phyloP scores from a whole-genome alignment of 1,140 invertebrate species.

The Platorchestia sp. region DNA sequence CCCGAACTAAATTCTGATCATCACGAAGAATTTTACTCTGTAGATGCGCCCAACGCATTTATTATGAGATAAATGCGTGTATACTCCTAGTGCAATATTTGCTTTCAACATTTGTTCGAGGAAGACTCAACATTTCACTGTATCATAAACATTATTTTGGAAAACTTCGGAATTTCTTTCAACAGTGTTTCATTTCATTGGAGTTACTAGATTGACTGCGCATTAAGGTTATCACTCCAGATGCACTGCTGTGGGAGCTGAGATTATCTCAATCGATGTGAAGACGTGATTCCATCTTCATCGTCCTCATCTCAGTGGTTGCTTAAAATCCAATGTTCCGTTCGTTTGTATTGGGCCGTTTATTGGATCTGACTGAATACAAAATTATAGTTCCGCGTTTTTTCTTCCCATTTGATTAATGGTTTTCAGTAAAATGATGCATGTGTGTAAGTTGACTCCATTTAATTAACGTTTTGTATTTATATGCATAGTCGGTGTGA shows the following conservation, averaged over 20 bases:
- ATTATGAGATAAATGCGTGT: not conserved
- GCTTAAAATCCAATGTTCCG: not conserved
- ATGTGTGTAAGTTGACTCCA: not conserved
- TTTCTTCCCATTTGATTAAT: not conserved
- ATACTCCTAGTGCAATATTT: not conserved
- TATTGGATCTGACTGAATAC: not conserved
- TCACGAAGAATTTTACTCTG: not conserved
- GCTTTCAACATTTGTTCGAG: not conserved
- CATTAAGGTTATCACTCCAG: too few species aligned
- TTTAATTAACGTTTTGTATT: not conserved
- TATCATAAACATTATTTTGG: not conserved
- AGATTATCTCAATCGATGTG: too few species aligned
- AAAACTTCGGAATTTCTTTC: not conserved
- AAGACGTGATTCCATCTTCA: not conserved
- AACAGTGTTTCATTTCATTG: too few species aligned
- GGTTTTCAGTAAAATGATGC: not conserved
- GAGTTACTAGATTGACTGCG: too few species aligned
- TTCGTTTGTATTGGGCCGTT: too few species aligned
- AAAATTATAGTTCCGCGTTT: not conserved
- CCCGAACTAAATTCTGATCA: not conserved
- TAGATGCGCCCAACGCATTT: not conserved
- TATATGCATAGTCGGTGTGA: not conserved
- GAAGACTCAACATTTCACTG: not conserved
- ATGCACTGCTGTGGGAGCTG: too few species aligned
- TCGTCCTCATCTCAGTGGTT: not conserved